phyloP scores from a whole-genome alignment of 2,113 vertebrate genomes.

The Gymnocephalus cernua region DNA sequence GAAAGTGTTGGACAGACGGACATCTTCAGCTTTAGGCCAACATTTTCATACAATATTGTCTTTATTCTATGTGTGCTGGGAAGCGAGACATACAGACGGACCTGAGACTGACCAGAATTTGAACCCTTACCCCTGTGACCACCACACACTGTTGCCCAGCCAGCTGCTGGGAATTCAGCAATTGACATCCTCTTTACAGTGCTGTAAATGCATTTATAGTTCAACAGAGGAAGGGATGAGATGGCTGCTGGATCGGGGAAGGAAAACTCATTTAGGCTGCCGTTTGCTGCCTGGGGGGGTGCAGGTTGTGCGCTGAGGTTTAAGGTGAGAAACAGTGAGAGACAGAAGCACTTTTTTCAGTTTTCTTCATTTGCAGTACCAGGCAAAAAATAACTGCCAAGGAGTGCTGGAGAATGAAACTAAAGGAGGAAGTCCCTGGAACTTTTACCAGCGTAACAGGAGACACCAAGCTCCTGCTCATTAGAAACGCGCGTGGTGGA shows the following conservation, averaged over 20 bases:
- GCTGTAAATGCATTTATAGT: slow-evolving; percentile 78
- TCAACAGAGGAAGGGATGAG: slow-evolving; percentile 67
- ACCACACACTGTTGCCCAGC: slow-evolving; percentile 63
- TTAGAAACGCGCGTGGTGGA: slow-evolving; percentile 44
- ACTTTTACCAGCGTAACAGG: slow-evolving; percentile 38
- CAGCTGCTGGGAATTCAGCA: slow-evolving; percentile 77
- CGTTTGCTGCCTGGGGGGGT: slow-evolving; percentile 22
- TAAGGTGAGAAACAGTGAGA: slow-evolving; percentile 37
- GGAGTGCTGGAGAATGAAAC: slow-evolving; percentile 3
- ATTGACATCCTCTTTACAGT: slow-evolving; percentile 83
- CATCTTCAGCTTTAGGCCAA: neutral
- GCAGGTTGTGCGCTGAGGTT: slow-evolving; percentile 8
- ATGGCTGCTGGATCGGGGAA: slow-evolving; percentile 58
- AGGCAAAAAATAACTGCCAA: neutral
- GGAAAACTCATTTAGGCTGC: slow-evolving; percentile 64
- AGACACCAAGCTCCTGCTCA: slow-evolving; percentile 36
- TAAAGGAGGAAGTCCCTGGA: neutral
- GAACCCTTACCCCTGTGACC: slow-evolving; percentile 76
- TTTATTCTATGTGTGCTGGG: neutral
- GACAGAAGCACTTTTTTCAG: neutral
- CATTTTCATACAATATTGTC: slow-evolving; percentile 12
- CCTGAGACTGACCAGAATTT: slow-evolving; percentile 74
- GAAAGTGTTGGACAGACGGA: neutral
- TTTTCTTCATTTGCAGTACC: slow-evolving; percentile 9
- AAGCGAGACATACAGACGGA: slow-evolving; percentile 31